Evolutionary conservation across 35 echinoderm and acorn worm genomes (phyloP), one percentile per base, ranked within the genome.

Genomic region (Lytechinus pictus): DNA sequence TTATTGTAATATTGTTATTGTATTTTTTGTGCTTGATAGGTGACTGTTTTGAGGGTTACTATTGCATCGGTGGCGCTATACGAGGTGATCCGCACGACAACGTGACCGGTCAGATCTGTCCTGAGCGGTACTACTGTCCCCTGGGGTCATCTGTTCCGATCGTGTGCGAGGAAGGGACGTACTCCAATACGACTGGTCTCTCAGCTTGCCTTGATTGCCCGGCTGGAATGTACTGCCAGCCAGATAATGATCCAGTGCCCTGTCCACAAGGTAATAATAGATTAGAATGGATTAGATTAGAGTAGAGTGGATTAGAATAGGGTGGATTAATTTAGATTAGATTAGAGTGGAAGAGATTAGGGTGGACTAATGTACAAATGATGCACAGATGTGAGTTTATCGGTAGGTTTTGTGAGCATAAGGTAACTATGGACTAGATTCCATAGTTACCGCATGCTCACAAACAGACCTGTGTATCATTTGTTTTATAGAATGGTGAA

Each of bases 1-100:
- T 44, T 44, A 44, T n/a, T n/a, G n/a, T n/a, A n/a, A n/a, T n/a
- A n/a, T n/a, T n/a, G n/a, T n/a, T n/a, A n/a, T n/a, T n/a, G n/a
- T n/a, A n/a, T n/a, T n/a, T n/a, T 94, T 79, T 79, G 19, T 79
- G 91, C 4, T 92, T 54, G 53, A 19, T 33, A 97, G 98, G 55
- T 95, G 95, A 98, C 29, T 99, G 98, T 90, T 95, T 91, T 93
- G 94, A 97, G 28, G 98, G 98, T 8, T 97, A 94, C 87, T 97
- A 98, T 55, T 99, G 98, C 72, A 52, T 96, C 9, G 97, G 96
- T 9, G 94, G 96, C 14, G 98, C 98, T 9, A 94, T 96, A 86
- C 95, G 96, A 91, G 90, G 94, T 16, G 91, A 97, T 28, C 98
- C 98, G 1, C 53, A 93, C 27, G 97, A 98, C 89, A 99, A 99